phyloP scores from a whole-genome alignment of 2,888 invertebrate genomes.

The Drosophila kambysellisi region DNA sequence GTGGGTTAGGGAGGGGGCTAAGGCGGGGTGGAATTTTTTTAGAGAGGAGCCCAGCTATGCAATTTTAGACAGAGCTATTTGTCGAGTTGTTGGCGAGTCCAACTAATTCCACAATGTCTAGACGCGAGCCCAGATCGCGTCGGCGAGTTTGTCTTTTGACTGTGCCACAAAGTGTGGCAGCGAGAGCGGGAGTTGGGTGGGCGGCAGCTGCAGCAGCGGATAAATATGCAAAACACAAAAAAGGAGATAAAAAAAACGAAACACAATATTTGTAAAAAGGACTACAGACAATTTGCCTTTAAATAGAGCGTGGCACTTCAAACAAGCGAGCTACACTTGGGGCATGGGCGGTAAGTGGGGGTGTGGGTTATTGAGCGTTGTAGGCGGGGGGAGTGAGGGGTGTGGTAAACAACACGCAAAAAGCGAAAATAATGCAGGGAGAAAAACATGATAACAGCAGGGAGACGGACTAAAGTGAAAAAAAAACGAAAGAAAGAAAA shows the following conservation, averaged over 20 bases:
- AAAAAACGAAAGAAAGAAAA: slow-evolving; percentile 21
- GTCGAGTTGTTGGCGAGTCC: slow-evolving; percentile 47
- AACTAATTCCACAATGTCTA: slow-evolving; percentile 71
- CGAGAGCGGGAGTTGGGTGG: not conserved
- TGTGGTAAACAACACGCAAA: slow-evolving; percentile 46
- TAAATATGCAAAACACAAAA: slow-evolving; percentile 59
- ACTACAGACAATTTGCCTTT: slow-evolving; percentile 82
- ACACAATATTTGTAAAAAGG: slow-evolving; percentile 78
- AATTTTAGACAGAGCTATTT: slow-evolving; percentile 69
- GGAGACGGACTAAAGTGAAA: slow-evolving; percentile 15
- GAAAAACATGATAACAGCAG: slow-evolving; percentile 62
- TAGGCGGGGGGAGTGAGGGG: not conserved
- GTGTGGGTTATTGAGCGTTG: not conserved
- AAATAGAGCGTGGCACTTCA: slow-evolving; percentile 81
- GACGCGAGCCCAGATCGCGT: slow-evolving; percentile 53
- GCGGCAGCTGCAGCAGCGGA: slow-evolving; percentile 51
- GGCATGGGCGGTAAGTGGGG: no score
- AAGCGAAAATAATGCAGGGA: slow-evolving; percentile 29
- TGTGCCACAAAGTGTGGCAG: slow-evolving; percentile 34
- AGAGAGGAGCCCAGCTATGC: slow-evolving; percentile 39
- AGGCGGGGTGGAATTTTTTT: not conserved
- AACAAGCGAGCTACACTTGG: slow-evolving; percentile 57
- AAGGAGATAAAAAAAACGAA: slow-evolving; percentile 30
- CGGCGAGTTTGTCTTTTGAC: slow-evolving; percentile 67
- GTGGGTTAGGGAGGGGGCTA: not conserved